Evolutionary conservation across 2,113 vertebrate genomes (phyloP), one percentile per base, ranked within the genome.

Genomic region (Daubentonia madagascariensis): DNA sequence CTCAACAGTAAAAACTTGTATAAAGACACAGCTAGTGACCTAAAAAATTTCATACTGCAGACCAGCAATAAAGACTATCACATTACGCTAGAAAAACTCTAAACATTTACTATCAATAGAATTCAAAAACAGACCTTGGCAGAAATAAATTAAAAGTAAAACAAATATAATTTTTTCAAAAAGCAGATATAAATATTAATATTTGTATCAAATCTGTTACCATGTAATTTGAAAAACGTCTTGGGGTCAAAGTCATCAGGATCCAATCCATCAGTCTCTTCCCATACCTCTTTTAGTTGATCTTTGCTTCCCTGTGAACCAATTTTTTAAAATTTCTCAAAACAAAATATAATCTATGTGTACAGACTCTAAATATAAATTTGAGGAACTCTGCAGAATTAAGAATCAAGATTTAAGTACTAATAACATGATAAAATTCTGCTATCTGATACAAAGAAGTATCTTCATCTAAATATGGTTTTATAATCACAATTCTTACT

Each of bases 201-300:
- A 87, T 97, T 94, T 97, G 96, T 90, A 97, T 96, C 85, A 98
- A 98, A 98, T 87, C 52, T 94, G 97, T 99, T 99, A 99, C 99
- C 99, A 16, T 99, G 99, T 95, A 99, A 99, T 96, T 99, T 99
- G 98, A 99, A 99, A 98, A 99, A 99, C 57, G 99, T 99, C 99
- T 99, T 99, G 48, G 99, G 99, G 97, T 99, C 99, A 98, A 99
- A 99, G 96, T 99, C 99, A 83, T 99, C 99, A 61, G 99, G 99
- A 98, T 99, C 99, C 95, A 99, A 98, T 90, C 99, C 99, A 98
- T 99, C 99, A 79, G 99, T 98, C 97, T 99, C 99, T 98, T 99
- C 99, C 99, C 99, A 99, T 17, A 99, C 99, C 98, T 99, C 99
- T 97, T 99, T 99, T 91, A 99, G 98, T 95, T 99, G 99, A 98